A percentile compares a stretch with the other conserved stretches of the same genome.
These are phyloP conservation scores for Pithys albifrons DNA, from an alignment of 2,113 vertebrate genomes.

Conservation along the genomic window DNA sequence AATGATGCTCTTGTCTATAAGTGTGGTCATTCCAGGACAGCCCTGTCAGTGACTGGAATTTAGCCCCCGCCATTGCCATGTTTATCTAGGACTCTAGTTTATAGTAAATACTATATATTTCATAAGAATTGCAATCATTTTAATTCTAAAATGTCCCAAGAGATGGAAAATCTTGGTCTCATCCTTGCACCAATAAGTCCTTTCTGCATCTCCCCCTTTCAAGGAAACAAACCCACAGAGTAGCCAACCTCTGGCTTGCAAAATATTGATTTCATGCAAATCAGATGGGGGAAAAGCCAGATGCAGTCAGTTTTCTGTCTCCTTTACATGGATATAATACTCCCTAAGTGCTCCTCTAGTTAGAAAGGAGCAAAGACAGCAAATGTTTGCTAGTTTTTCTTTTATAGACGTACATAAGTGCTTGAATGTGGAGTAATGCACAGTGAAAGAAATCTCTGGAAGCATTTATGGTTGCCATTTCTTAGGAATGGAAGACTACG, in stretches of 20 bases:
- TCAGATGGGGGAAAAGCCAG: slow-evolving; percentile 11
- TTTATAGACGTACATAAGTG: slow-evolving; percentile 9
- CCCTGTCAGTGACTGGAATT: background rate
- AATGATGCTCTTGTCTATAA: slow-evolving; percentile 31
- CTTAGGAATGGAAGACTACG: slow-evolving; percentile 21
- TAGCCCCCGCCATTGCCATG: background rate
- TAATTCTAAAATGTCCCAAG: background rate
- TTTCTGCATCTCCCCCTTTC: background rate
- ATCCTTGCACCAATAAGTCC: background rate
- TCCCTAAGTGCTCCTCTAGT: background rate
- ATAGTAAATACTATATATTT: background rate
- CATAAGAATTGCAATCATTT: background rate
- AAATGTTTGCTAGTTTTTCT: background rate
- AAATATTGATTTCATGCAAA: slow-evolving; percentile 66
- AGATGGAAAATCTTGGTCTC: background rate
- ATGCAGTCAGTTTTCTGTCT: slow-evolving; percentile 51
- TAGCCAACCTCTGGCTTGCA: slow-evolving; percentile 27
- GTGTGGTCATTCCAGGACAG: slow-evolving; percentile 22
- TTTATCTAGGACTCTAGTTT: background rate
- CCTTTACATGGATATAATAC: slow-evolving; percentile 14
- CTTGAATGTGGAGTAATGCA: background rate
- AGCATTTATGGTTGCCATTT: slow-evolving; percentile 32
- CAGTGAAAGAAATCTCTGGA: slow-evolving; percentile 22
- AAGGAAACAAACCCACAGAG: background rate
- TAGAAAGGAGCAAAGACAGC: slow-evolving; percentile 23